Base-by-base conservation (phyloP, 92 coral and sea anemone genomes). In the Scolanthus callimorphus region DNA sequence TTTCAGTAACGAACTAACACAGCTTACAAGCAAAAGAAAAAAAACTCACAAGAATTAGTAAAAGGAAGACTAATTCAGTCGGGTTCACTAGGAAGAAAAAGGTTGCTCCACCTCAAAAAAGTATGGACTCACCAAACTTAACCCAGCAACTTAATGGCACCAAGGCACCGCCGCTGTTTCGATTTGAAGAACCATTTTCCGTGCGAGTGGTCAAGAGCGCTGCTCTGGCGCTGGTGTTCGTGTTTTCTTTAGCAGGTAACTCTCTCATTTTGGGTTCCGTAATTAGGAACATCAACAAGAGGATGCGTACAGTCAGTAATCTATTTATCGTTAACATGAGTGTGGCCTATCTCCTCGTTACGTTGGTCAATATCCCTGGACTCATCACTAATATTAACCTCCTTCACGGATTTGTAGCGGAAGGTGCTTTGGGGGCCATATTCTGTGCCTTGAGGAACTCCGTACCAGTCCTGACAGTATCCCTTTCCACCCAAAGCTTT, bases 301-400 rank as follows among this genome's bases (percentile, higher is more conserved):
- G 80, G 41, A 73, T 73, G 80, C 60, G 65, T 3, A 48, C 70
- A 1, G 79, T 62, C 3, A 54, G 80, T 34, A 73, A 73, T 54
- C 37, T 53, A 49, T 55, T 73, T 31, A 52, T 73, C 37, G 80
- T 63, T 8, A 73, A 73, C 51, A 65, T 55, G 3, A 73, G 80
- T 51, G 41, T 73, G 23, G 72, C 72, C 31, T 65, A 73, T 20
- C 29, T 73, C 11, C 25, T 73, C 31, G 29, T 73, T 1, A 66
- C 57, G 13, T 25, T 63, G 3, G 46, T 73, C 21, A 73, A 66
- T 17, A 62, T 73, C 61, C 70, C 80, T n/a, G 46, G 72, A 12
- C 37, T 50, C 39, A 63, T 73, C 20, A 17, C 54, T 20, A 58
- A 54, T 27, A 62, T 53, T 66, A 44, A 41, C 25, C 51, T 54